Base-by-base conservation (phyloP, 2,888 invertebrate species). In the Mesopsocus fuscifrons region DNA sequence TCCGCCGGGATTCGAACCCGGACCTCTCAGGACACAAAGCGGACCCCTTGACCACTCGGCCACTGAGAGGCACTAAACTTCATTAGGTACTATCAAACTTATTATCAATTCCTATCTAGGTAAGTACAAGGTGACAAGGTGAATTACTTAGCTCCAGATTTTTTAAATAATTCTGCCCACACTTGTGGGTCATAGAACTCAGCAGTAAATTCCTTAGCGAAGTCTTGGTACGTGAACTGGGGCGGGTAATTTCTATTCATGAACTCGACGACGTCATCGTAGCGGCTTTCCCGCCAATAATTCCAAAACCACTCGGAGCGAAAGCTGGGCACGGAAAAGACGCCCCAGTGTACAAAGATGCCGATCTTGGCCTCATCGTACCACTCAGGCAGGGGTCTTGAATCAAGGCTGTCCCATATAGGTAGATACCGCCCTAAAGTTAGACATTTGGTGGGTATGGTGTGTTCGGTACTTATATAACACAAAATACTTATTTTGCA, bases 341-440 rank as follows among this genome's bases (percentile, higher is more conserved):
- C 83, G 1, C 92, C 92, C 87, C 89, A 92, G 55, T 92, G 92
- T 32, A 94, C 63, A 55, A 94, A 92, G 52, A 94, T 88, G 2
- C 92, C 92, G 49, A 88, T 63, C 64, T 94, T 94, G 0, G 79
- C 82, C 43, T 80, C 69, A 56, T 92, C 91, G 57, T 82, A 94
- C 92, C 92, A 94, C 2, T 57, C 48, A 0, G 92, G 92, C 44
- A 92, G 56, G 0, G 82, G 83, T 42, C 92, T 66, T 11, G 67
- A 66, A 55, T 94, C 92, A 51, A 94, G 63, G 57, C 88, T 87
- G 0, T 68, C 64, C 92, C 92, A 94, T 16, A 67, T 75, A 0
- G 91, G 80, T 41, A 67, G 58, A 56, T 76, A 85, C 16, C 49
- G 41, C 26, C 6, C 26, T 26, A 11, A n/a, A n/a, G n/a, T n/a